Evolutionary conservation across 1,140 invertebrate genomes (phyloP), one percentile per base, ranked within the genome.

Genomic region (Drosophila varians): DNA sequence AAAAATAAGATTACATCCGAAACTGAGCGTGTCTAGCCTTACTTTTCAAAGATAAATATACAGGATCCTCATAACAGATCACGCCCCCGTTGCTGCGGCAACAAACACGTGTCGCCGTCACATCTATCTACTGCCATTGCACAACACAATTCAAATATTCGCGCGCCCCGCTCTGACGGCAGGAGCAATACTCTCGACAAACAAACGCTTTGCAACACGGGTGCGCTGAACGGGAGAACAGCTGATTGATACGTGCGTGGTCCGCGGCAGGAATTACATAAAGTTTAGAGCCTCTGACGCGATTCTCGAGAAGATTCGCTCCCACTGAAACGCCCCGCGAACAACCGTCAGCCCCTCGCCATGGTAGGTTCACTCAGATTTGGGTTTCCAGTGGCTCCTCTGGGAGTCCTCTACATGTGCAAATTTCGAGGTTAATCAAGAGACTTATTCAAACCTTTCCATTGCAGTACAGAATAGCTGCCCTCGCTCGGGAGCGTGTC

Each of bases 391-490:
- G 0, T 7, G 4, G 5, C 16, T 16, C 11, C 4, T 23, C n/a
- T 3, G 5, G 5, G 1, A 43, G n/a, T 19, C 14, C 16, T 12
- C 12, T 52, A 61, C 82, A 80, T 87, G 77, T 87, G 82, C 31
- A 21, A 26, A 36, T 65, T 87, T 87, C 57, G 74, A 87, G 82
- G 82, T 87, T 87, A 87, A 74, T 14, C 31, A 16, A 18, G 3
- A 9, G 23, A 53, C 23, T 42, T 28, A 28, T 42, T 56, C 42
- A 16, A 47, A 36, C 16, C 31, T 64, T 71, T 31, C 66, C 43
- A 4, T 83, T 84, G 16, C 68, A 90, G 89, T 82, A 80, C 70
- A 90, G 83, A 84, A 51, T 90, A 43, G 66, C 80, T 40, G 71
- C 82, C 52, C 25, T 90, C 69, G 72, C 78, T 52, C 78, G 89